These are phyloP conservation scores for Atta texana DNA, from an alignment of 1,140 invertebrate species.

Conservation along the genomic window DNA sequence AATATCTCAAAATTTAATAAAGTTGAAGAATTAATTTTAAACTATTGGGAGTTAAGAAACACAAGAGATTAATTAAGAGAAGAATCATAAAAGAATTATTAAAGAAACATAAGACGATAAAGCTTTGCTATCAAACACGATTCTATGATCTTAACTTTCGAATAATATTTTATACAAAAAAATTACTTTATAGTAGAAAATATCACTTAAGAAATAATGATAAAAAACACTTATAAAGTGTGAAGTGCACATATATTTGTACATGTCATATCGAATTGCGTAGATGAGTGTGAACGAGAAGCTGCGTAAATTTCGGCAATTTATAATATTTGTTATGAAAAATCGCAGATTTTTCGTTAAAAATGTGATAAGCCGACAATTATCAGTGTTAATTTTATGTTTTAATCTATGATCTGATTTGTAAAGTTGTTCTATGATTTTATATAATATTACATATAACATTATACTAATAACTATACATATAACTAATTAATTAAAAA, in stretches of 20 bases:
- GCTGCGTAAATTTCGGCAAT: neutral
- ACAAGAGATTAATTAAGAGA: constrained; percentile 37
- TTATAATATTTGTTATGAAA: neutral
- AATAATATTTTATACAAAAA: constrained; percentile 33
- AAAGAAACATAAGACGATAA: neutral
- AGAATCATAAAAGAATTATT: neutral
- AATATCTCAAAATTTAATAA: constrained; percentile 5
- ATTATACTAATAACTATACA: no score
- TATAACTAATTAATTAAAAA: no score
- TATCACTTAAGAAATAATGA: neutral
- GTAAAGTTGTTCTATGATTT: neutral
- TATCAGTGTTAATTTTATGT: neutral
- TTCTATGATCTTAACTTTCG: neutral
- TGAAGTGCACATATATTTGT: neutral
- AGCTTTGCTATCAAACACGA: neutral
- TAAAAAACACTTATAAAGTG: constrained; percentile 10
- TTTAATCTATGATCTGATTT: neutral
- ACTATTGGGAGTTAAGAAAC: constrained; percentile 6
- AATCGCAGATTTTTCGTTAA: neutral
- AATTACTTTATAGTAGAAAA: neutral
- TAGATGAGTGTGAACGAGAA: neutral
- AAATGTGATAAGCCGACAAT: neutral
- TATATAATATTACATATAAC: no score
- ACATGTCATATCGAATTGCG: neutral
- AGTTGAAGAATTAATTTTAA: constrained; percentile 22